Conservation (phyloP, 2,113 vertebrate species). For the Paradisaea rubra region DNA sequence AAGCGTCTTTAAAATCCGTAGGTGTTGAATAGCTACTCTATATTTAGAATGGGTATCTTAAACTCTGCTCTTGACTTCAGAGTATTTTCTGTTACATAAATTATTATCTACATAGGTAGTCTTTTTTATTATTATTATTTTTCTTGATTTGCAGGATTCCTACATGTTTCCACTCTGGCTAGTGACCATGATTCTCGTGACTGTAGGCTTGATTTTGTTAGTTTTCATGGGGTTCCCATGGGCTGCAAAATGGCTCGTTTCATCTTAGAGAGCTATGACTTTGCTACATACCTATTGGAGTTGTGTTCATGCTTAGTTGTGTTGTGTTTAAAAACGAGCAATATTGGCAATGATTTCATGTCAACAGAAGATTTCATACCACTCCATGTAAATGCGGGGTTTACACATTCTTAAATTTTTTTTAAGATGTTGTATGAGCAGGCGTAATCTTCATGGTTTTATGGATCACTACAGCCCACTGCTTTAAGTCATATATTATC, state of each 20-base stretch:
- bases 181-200: neutral
- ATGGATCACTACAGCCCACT: neutral
- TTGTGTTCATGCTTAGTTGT: neutral
- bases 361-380: neutral
- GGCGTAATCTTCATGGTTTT: neutral
- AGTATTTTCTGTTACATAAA: neutral
- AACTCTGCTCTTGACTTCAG: neutral
- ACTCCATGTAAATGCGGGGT: neutral
- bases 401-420: neutral
- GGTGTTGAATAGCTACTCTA: neutral
- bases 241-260: neutral
- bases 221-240: neutral
- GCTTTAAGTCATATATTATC: neutral
- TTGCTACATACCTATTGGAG: neutral
- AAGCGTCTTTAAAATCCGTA: neutral
- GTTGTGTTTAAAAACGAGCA: neutral
- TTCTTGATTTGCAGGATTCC: neutral
- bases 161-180: neutral
- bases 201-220: neutral
- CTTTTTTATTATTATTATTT: rapidly evolving
- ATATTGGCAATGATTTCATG: neutral
- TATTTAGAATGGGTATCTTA: neutral
- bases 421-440: neutral
- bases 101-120: neutral
- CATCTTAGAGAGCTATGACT: neutral